Evolutionary conservation across 2,888 invertebrate species (phyloP).

Genomic region (Masnerella sp.): DNA sequence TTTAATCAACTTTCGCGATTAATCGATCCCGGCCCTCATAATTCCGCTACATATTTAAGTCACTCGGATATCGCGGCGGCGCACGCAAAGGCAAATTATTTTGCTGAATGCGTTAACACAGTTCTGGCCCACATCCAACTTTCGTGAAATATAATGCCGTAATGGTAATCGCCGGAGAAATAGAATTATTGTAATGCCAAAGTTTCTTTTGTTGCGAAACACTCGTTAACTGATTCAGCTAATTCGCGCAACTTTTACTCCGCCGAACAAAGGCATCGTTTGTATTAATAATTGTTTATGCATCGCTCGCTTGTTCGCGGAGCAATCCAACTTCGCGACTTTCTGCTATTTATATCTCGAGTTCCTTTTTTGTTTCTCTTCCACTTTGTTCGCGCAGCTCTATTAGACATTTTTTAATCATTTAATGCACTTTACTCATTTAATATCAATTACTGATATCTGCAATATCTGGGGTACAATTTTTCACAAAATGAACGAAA

Average conservation of each 20-base stretch:
- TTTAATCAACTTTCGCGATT: constrained; percentile 52
- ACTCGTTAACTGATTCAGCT: constrained; percentile 45
- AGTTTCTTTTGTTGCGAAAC: constrained; percentile 50
- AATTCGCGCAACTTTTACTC: constrained; percentile 33
- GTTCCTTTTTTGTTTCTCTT: background rate
- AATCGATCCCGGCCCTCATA: constrained; percentile 37
- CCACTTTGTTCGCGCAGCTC: background rate
- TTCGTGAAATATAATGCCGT: constrained; percentile 46
- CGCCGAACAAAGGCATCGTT: constrained; percentile 25
- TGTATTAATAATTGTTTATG: constrained; percentile 34
- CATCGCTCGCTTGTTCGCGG: background rate
- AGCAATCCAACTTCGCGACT: constrained; percentile 1
- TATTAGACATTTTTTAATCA: too few species aligned
- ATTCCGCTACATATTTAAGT: constrained; percentile 43
- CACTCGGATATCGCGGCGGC: constrained; percentile 37
- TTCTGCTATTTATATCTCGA: background rate
- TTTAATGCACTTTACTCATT: too few species aligned
- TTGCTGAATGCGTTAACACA: constrained; percentile 44
- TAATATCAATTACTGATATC: too few species aligned
- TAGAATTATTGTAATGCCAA: constrained; percentile 47
- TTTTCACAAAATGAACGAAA: too few species aligned
- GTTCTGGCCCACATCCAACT: constrained; percentile 53
- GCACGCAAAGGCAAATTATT: constrained; percentile 49
- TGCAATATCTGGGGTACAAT: too few species aligned
- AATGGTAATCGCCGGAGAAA: constrained; percentile 48